Evolutionary conservation across 2,797 vertebrate species (phyloP).

Genomic region (Taenioides sp.): DNA sequence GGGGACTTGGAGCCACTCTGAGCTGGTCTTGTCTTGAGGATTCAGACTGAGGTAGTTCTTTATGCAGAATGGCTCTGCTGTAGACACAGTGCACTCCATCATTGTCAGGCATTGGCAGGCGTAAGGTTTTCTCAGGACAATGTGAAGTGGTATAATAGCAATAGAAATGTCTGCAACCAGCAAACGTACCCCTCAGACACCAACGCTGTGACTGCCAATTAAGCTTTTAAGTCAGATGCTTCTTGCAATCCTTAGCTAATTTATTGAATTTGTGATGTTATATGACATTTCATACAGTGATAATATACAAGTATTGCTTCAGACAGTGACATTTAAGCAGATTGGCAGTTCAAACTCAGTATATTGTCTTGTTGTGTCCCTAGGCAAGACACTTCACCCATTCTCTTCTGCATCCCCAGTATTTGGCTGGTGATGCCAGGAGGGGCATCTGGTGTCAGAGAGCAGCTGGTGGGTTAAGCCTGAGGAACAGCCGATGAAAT

Average conservation of each 20-base stretch:
- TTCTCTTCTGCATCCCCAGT: no score
- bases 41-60: constrained; percentile 17
- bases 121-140: constrained; percentile 33
- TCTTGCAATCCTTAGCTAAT: background rate
- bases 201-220: background rate
- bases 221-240: background rate
- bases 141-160: background rate
- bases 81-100: constrained; percentile 45
- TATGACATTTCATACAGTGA: background rate
- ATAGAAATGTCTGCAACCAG: no score
- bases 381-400: no score
- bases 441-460: no score
- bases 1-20: constrained; percentile 40
- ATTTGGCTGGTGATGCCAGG: no score
- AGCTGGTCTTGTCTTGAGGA: constrained; percentile 21
- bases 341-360: no score
- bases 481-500: no score
- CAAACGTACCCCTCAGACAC: no score
- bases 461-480: no score
- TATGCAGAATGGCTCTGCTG: constrained; percentile 10
- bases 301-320: background rate
- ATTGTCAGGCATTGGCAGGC: constrained; percentile 29
- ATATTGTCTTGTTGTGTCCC: no score
- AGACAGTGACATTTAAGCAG: background rate
- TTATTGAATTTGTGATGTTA: background rate